A percentile compares a stretch with the other conserved stretches of the same genome.
Evolutionary conservation across 2,888 invertebrate genomes (phyloP).

Genomic region (Lasioglossum pauxillum): DNA sequence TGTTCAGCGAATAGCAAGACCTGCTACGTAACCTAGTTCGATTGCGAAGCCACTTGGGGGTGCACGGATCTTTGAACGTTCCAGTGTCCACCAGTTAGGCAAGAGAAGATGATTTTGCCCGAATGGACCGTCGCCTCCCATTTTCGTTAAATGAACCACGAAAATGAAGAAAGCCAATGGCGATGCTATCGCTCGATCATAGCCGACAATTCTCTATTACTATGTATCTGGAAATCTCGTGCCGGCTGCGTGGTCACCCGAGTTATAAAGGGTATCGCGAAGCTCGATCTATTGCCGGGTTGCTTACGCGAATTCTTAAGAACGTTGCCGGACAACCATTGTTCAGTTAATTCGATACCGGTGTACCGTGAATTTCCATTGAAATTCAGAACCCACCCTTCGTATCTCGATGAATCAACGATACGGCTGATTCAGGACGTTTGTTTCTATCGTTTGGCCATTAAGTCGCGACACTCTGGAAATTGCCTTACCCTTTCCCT

Average conservation of each 20-base stretch:
- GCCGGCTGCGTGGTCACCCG: conserved; percentile 80
- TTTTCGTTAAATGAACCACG: conserved; percentile 80
- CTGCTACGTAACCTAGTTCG: background rate
- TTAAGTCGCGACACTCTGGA: conserved; percentile 27
- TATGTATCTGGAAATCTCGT: conserved; percentile 83
- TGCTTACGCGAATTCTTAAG: conserved; percentile 74
- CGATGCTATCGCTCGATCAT: conserved; percentile 81
- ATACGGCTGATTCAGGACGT: conserved; percentile 39
- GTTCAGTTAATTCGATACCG: conserved; percentile 64
- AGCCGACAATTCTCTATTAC: conserved; percentile 84
- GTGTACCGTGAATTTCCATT: conserved; percentile 65
- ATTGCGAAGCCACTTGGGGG: background rate
- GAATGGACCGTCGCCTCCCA: conserved; percentile 48
- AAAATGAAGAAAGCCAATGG: conserved; percentile 77
- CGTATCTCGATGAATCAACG: conserved; percentile 59
- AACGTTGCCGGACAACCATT: conserved; percentile 45
- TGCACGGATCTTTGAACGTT: background rate
- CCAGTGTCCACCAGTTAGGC: conserved; percentile 18
- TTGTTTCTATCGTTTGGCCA: conserved; percentile 27
- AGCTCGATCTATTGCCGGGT: conserved; percentile 77
- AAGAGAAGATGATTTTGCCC: conserved; percentile 5
- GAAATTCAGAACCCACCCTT: conserved; percentile 55
- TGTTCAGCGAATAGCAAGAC: background rate
- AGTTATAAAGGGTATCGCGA: conserved; percentile 75
- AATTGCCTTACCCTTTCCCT: background rate